Percentiles rank a stretch among this genome's conserved stretches.
Evolutionary conservation across 2,113 vertebrate species (phyloP).

Genomic region (Ochotona princeps): DNA sequence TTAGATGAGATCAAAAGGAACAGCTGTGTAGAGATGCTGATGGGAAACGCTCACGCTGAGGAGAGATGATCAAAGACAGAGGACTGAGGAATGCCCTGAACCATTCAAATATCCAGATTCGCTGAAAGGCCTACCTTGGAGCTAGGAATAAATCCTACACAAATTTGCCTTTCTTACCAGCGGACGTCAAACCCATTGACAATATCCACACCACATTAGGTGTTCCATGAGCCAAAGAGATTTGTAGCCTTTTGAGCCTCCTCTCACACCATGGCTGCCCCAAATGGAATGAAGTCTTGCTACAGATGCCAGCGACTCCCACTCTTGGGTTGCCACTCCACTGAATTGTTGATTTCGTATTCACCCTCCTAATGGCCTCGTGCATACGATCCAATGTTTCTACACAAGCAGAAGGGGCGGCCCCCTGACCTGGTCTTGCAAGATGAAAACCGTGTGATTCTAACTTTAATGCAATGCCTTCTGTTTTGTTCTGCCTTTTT

Average conservation of each 20-base stretch:
- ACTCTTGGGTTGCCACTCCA: background rate
- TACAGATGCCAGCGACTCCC: constrained; percentile 69
- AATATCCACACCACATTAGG: constrained; percentile 80
- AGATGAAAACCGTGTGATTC: constrained; percentile 37
- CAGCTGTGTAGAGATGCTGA: constrained; percentile 83
- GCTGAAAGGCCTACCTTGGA: constrained; percentile 84
- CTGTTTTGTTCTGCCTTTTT: constrained; percentile 66
- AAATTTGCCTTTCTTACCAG: constrained; percentile 80
- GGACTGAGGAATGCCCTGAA: constrained; percentile 81
- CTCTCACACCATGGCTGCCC: constrained; percentile 73
- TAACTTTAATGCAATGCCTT: constrained; percentile 54
- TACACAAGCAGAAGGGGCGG: constrained; percentile 15
- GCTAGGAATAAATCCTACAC: constrained; percentile 86
- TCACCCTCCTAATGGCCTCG: constrained; percentile 59
- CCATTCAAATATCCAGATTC: constrained; percentile 86
- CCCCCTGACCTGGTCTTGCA: background rate
- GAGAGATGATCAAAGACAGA: constrained; percentile 86
- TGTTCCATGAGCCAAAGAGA: constrained; percentile 78
- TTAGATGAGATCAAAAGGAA: constrained; percentile 89
- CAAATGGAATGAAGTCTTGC: constrained; percentile 70
- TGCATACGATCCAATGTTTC: background rate
- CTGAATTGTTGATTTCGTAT: constrained; percentile 63
- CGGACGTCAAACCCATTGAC: constrained; percentile 81
- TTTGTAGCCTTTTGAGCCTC: constrained; percentile 74
- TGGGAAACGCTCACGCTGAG: constrained; percentile 80